Base-by-base conservation (phyloP, 2,797 vertebrate genomes). In the Hylomyscus alleni region DNA sequence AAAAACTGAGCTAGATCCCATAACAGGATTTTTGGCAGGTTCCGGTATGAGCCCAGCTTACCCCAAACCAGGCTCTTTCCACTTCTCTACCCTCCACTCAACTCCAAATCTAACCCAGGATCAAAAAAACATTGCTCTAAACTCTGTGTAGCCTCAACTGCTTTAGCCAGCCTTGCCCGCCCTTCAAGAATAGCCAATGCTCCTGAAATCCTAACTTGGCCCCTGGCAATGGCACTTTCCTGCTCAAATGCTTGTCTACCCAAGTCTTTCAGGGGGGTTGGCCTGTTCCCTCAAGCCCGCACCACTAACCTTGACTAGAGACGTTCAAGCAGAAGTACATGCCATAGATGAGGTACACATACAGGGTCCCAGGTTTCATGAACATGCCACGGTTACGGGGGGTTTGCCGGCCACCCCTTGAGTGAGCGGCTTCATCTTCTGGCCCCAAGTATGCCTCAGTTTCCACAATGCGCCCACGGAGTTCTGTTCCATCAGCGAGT, bases 311-410 rank as follows among this genome's bases (percentile, higher is more conserved):
- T 98, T 98, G 98, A 98, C 99, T 99, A 87, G 99, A 99, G 94
- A 99, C 98, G 0, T 99, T 99, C 98, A 99, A 98, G 90, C 99
- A 99, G 98, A 99, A 99, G 98, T 99, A 98, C 97, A 99, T 99
- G 80, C 99, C 99, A 0, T 99, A 99, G 98, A 99, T 99, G 88
- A 99, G 96, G 96, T 99, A 99, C 26, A 99, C 99, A 0, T 99
- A 99, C 82, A 99, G 98, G 12, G 99, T 99, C 73, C 99, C 99
- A 0, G 99, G 99, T 89, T 98, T 99, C 99, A 99, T 99, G 98
- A 99, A 99, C 99, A 99, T 99, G 4, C 99, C 99, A 0, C 98
- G 97, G 50, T 99, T 99, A 31, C 99, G 99, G 20, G 99, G 96
- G 0, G 99, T 99, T 96, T 99, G 99, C 97, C 99, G 99, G 80